Evolutionary conservation across 2,797 vertebrate genomes (phyloP), one percentile per base, ranked within the genome.

Genomic region (Nasua narica): DNA sequence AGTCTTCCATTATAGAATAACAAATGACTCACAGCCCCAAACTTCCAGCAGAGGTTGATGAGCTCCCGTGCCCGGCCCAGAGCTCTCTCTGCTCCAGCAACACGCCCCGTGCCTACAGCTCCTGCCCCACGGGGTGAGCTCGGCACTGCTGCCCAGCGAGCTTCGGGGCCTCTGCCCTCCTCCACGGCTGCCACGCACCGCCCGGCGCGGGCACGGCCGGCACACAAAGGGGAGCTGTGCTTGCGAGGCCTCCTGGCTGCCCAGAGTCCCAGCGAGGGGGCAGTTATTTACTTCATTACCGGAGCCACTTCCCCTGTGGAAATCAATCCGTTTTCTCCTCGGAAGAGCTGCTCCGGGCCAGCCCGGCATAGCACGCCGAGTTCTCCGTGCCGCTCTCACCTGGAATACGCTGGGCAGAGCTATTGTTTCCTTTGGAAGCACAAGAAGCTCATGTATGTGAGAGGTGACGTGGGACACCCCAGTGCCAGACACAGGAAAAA

Each of bases 231-330:
- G 81, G 93, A 92, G 56, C 10, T 96, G 95, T 86, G 96, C 94
- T 78, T 91, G 89, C 29, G 2, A 52, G 58, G 43, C 43, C 43
- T 74, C 69, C 95, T 70, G 94, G 94, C 91, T 96, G 94, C 77
- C 94, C 95, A 95, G 94, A 96, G 85, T 74, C 92, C 96, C 94
- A 95, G 9, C 16, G 95, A 97, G 85, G 87, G 96, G 94, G 93
- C 96, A 96, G 96, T 97, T 97, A 96, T 96, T 96, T 92, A 95
- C 95, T 74, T 96, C 94, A 96, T 97, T 95, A 96, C 95, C 65
- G 81, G 91, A 96, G 96, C 91, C 94, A 86, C 1, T 79, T 82
- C 95, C 96, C 95, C 72, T 0, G 74, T 86, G 97, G 91, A 92
- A 93, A 94, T 67, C 90, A 91, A 87, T 70, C 79, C 2, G 2